Percentiles rank a stretch among this genome's conserved stretches.
These are phyloP conservation scores for Remorina albescens DNA, from an alignment of 2,797 vertebrate genomes.

Conservation along the genomic window DNA sequence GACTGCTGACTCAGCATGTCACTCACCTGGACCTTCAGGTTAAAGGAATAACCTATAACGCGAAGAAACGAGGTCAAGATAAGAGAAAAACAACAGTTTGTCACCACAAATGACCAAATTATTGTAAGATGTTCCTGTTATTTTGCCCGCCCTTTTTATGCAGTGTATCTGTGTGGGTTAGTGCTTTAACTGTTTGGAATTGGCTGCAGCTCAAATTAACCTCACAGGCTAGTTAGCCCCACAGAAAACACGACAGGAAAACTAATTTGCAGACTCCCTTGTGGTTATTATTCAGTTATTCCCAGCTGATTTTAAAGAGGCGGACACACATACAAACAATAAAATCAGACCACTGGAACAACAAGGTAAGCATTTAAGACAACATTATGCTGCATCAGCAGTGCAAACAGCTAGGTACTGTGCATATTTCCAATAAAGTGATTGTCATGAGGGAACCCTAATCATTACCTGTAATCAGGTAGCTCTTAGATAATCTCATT, in stretches of 20 bases:
- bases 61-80: not conserved
- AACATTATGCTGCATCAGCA: conserved; percentile 28
- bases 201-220: conserved; percentile 41
- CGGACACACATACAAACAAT: conserved; percentile 9
- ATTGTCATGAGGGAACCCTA: not conserved
- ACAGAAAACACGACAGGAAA: conserved; percentile 28
- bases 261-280: conserved; percentile 33
- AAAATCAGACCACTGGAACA: conserved; percentile 24
- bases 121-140: not conserved
- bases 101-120: not conserved
- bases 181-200: conserved; percentile 7
- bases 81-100: not conserved
- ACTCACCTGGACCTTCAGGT: conserved; percentile 90
- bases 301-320: conserved; percentile 23
- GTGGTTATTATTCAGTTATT: conserved; percentile 41
- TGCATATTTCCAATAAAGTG: conserved; percentile 29
- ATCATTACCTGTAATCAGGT: conserved; percentile 23
- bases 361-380: not conserved
- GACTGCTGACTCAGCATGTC: conserved; percentile 85
- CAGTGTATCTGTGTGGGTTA: not conserved
- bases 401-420: not conserved
- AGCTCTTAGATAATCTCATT: conserved; percentile 20
- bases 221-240: not conserved
- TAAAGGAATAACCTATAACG: conserved; percentile 83
- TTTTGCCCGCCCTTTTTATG: not conserved